These are phyloP conservation scores for Zaprionus capensis DNA, from an alignment of 1,140 invertebrate species.

Conservation along the genomic window DNA sequence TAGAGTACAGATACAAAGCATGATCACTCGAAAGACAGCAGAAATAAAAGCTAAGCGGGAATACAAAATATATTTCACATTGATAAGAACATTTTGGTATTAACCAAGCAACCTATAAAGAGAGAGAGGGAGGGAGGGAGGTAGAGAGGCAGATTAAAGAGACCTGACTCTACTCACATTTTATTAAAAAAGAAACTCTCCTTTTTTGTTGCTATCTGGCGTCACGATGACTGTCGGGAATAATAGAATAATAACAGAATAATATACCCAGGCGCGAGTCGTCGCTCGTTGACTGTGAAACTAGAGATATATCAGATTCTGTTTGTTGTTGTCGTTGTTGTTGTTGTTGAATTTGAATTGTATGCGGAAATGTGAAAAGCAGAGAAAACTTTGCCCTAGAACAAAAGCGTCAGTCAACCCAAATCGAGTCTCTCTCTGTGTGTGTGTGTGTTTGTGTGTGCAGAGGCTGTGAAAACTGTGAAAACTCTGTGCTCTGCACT, in stretches of 20 bases:
- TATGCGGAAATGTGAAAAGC: constrained; percentile 46
- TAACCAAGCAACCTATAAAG: too few relatives aligned
- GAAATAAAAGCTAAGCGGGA: too few relatives aligned
- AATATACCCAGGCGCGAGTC: too few relatives aligned
- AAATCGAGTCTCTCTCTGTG: neutral
- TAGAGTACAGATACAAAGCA: too few relatives aligned
- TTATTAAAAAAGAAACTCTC: neutral
- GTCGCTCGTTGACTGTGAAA: constrained; percentile 27
- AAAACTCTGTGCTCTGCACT: neutral
- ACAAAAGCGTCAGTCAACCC: constrained; percentile 49
- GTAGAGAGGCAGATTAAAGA: too few relatives aligned
- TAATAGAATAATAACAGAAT: constrained; percentile 7
- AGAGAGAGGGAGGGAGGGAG: too few relatives aligned
- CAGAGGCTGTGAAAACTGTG: constrained; percentile 7
- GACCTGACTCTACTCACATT: neutral
- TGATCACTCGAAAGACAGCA: too few relatives aligned
- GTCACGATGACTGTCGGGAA: constrained; percentile 12
- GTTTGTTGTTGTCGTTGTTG: neutral
- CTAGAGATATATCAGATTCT: constrained; percentile 28
- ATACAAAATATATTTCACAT: too few relatives aligned
- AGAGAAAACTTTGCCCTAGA: constrained; percentile 49
- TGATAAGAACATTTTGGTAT: too few relatives aligned
- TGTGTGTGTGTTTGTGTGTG: neutral
- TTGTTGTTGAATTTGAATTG: constrained; percentile 31
- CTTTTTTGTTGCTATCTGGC: neutral